phyloP scores from a whole-genome alignment of 2,113 vertebrate species.

The Melanocharis versteri region DNA sequence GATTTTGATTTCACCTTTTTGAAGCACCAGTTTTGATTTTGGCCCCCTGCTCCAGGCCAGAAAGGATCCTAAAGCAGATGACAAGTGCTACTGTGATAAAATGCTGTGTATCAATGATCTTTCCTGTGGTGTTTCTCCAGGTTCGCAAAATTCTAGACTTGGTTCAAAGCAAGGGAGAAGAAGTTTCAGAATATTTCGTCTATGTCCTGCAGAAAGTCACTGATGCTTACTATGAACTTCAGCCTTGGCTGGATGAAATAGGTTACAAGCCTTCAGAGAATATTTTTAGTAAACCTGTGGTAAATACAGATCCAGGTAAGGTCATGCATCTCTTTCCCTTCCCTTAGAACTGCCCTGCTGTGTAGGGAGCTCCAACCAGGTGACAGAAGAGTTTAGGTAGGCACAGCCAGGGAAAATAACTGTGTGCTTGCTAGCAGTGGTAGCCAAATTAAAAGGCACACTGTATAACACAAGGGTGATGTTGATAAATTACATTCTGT shows the following conservation, averaged over 20 bases:
- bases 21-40: not conserved
- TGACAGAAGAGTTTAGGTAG: not conserved
- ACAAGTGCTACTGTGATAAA: not conserved
- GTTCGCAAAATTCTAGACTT: conserved; percentile 91
- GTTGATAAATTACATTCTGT: not conserved
- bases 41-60: not conserved
- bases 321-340: not conserved
- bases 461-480: not conserved
- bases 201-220: conserved; percentile 80
- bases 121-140: conserved; percentile 58
- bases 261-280: conserved; percentile 74
- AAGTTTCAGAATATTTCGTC: conserved; percentile 85
- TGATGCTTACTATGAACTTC: conserved; percentile 88
- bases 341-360: not conserved
- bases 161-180: conserved; percentile 91
- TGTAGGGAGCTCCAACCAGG: not conserved
- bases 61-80: not conserved
- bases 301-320: conserved; percentile 92
- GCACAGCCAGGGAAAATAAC: not conserved
- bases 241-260: conserved; percentile 85
- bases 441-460: not conserved
- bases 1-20: not conserved
- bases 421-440: not conserved
- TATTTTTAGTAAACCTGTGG: conserved; percentile 72
- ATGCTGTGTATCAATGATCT: not conserved